Evolutionary conservation across 53 echinoderm and acorn worm species (phyloP).

Genomic region (Hippasteria phrygiana): DNA sequence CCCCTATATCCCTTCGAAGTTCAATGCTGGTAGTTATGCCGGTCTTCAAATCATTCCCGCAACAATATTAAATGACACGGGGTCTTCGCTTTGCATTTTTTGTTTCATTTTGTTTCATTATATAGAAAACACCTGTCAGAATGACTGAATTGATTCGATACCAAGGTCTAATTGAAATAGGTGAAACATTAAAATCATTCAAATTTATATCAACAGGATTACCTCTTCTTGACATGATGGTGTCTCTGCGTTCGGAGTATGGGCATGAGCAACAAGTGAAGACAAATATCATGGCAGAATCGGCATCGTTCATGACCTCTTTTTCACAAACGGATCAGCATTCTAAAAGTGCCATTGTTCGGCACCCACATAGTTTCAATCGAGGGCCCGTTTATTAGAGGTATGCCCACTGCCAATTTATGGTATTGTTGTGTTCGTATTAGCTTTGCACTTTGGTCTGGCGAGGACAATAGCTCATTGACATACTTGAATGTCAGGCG

Average conservation of each 20-base stretch:
- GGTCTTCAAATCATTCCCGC: too few relatives aligned
- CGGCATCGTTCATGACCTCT: background rate
- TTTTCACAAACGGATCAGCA: background rate
- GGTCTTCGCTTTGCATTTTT: too few relatives aligned
- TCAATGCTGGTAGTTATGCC: too few relatives aligned
- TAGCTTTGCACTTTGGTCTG: slow-evolving; percentile 35
- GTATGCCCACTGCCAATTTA: slow-evolving; percentile 12
- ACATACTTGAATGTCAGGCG: slow-evolving; percentile 14
- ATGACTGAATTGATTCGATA: background rate
- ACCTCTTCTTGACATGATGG: slow-evolving; percentile 40
- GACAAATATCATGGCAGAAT: background rate
- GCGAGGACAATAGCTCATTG: slow-evolving; percentile 33
- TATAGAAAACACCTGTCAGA: background rate
- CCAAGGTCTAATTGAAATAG: background rate
- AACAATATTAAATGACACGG: too few relatives aligned
- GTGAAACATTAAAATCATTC: too few relatives aligned
- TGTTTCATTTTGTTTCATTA: too few relatives aligned
- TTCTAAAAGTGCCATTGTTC: background rate
- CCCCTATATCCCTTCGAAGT: too few relatives aligned
- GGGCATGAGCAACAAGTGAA: slow-evolving; percentile 30
- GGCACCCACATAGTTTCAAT: background rate
- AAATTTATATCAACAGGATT: background rate
- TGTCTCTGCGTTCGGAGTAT: background rate
- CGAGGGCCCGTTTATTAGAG: background rate
- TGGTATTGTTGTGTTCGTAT: slow-evolving; percentile 32